Conservation (phyloP, 2,113 vertebrate genomes). For the Rhea pennata region DNA sequence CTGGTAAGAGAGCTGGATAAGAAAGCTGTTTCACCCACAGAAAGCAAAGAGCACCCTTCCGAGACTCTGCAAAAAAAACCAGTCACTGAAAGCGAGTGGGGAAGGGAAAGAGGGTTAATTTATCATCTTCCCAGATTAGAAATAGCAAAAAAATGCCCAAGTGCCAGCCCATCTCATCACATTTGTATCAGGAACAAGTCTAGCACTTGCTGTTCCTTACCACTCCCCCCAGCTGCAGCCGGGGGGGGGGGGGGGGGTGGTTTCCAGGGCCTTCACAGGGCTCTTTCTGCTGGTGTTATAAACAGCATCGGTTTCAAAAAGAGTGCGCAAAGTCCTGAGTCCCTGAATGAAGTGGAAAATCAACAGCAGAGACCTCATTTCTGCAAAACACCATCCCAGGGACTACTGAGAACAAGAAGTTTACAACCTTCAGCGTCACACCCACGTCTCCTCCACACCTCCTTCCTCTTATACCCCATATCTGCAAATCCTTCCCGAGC, state of each 20-base stretch:
- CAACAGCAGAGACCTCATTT: neutral
- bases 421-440: neutral
- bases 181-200: neutral
- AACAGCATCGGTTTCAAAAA: neutral
- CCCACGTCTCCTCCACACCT: neutral
- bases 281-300: neutral
- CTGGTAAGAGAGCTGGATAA: neutral
- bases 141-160: neutral
- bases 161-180: neutral
- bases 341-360: neutral
- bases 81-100: neutral
- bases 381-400: neutral
- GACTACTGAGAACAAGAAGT: neutral
- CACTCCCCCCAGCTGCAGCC: neutral
- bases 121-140: neutral
- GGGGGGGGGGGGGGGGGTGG: accelerated
- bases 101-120: neutral
- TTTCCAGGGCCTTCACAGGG: neutral
- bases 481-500: no score
- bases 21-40: neutral
- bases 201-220: neutral
- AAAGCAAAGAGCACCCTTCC: neutral
- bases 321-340: neutral
- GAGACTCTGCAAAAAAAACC: neutral
- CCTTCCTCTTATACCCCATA: neutral